Evolutionary conservation across 2,113 vertebrate species (phyloP), one percentile per base, ranked within the genome.

Genomic region (Gymnocephalus cernua): DNA sequence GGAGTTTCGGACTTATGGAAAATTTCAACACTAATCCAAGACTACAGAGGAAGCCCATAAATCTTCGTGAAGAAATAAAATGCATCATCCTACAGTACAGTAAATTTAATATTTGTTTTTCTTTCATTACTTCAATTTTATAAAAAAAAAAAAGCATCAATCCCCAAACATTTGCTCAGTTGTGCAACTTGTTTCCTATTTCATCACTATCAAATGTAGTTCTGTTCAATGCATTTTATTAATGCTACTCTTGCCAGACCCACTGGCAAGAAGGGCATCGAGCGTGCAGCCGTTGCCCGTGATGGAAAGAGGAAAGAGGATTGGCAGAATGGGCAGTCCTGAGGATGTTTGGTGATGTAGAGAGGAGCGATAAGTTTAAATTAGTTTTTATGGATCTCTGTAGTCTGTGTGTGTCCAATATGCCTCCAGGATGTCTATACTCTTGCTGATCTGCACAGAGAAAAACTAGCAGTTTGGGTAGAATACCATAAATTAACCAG

Each of bases 311-410:
- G 63, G 53, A 74, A 64, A 64, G 41, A 62, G n/a, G 53, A 65
- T 48, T 53, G 69, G 59, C 45, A 71, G 71, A 56, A 47, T 53
- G 35, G 63, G 27, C 58, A 50, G 41, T 78, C 75, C 76, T 27
- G 35, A 79, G 73, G 68, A 68, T 58, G 64, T 65, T 64, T 54
- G 45, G 12, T 66, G 86, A 62, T 71, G 71, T 47, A 47, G 59
- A 67, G 64, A 38, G 68, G 21, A 65, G 15, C 61, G 41, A 61
- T 62, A 71, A n/a, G 23, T 74, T 68, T 71, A 65, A 81, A 85
- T 82, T 56, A 75, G 63, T 82, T 77, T 66, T 69, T 62, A 73
- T 71, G 65, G 48, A 64, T 79, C 61, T 58, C 32, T 67, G 35
- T 41, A 8, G 38, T 75, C 18, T 8, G 19, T 54, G 59, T 58